Evolutionary conservation across 2,797 vertebrate species (phyloP), one percentile per base, ranked within the genome.

Genomic region (Poeciliopsis turneri): DNA sequence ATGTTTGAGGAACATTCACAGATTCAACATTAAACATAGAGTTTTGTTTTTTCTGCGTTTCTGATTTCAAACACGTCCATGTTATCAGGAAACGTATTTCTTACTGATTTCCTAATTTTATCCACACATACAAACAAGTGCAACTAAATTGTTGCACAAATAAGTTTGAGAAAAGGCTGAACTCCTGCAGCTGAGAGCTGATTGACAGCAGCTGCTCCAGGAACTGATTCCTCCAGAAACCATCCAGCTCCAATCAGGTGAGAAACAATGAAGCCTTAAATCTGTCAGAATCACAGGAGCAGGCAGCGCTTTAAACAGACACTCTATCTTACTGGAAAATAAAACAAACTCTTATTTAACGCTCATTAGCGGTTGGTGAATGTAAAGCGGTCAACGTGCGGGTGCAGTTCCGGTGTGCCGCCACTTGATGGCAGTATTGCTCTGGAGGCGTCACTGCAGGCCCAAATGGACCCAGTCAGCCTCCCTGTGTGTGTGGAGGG

Each of bases 381-480:
- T 51, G 7, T 23, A 51, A 55, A 1, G 11, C 23, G 20, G 18
- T 25, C 51, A 25, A 55, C 1, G 9, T n/a, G 25, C 25, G 10
- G 25, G 12, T 36, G 73, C 20, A 20, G 25, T 68, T 45, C 12
- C 12, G 5, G 0, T 3, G 0, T 4, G 2, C 30, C 2, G 76
- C 89, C 94, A 84, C 89, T 85, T 80, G 93, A 57, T 89, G 94
- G 90, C 92, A 94, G 90, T 93, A 89, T 86, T 4, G 82, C 11
- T 74, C 64, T 49, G 77, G 15, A 23, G 18, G 15, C 1, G 0
- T 33, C 55, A 20, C 39, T 8, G 0, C 4, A 9, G 61, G 36
- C 75, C 86, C 70, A 79, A 83, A 89, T 80, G 76, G 80, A 83
- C 72, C 66, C 71, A 28, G 78, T 20, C 53, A 76, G 92, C 18